Evolutionary conservation across 2,888 invertebrate species (phyloP), one percentile per base, ranked within the genome.

Genomic region (Eustalomyia histrio): DNA sequence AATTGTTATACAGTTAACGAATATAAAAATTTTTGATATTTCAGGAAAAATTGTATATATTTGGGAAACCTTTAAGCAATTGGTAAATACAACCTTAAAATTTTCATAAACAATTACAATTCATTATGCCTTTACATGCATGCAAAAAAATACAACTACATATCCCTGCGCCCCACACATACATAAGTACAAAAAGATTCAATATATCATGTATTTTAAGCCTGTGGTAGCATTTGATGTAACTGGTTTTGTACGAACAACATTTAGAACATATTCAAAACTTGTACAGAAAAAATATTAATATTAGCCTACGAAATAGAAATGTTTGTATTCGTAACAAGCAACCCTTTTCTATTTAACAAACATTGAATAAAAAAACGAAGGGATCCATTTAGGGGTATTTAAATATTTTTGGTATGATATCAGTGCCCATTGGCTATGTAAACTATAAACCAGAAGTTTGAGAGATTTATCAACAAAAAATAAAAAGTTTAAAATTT

Each of bases 101-200:
- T 58, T 12, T 63, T 72, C 55, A 17, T 53, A 63, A 72, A 55
- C 72, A 63, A 63, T 72, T 72, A 63, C 43, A 72, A 55, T 53
- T 55, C 61, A 63, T 63, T 71, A 60, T 52, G n/a, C 53, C 24
- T n/a, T n/a, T 39, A 71, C 39, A 21, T 10, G 16, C 5, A 47
- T 16, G 50, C 21, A 21, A 21, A 21, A 3, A 21, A 2, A 21
- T 21, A 3, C 29, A 29, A 29, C 29, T 29, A 29, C 29, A 6
- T 29, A 6, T 24, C 2, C 24, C 2, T 24, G 5, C 24, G 5
- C 9, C 33, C 33, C 17, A 39, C 18, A 60, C 21, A 47, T 10
- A 10, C 17, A 18, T 35, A 4, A 7, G 8, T 6, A 52, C 7
- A 33, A 9, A 8, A 24, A 39, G 43, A 63, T 35, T 50, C 53